Percentiles rank a stretch among this genome's conserved stretches.
Conservation (phyloP, 2,888 invertebrate species). For the Parapristionchus giblindavisi region DNA sequence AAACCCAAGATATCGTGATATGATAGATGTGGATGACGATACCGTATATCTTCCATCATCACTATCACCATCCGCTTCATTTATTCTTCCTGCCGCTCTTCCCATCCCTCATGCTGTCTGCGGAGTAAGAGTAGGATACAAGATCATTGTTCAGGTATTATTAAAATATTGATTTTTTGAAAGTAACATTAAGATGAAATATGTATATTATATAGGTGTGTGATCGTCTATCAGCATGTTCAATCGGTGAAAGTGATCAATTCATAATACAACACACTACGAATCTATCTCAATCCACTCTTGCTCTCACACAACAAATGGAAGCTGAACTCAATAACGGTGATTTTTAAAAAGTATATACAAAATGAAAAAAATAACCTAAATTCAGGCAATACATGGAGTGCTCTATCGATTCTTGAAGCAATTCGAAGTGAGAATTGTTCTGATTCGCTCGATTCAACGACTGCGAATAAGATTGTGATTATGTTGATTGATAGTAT, state of each 20-base stretch:
- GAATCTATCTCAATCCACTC: neutral
- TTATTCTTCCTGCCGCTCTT: constrained; percentile 15
- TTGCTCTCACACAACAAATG: neutral
- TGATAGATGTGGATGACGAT: no score
- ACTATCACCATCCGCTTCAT: constrained; percentile 4
- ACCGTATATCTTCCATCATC: constrained; percentile 1
- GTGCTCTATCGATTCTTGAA: constrained; percentile 6
- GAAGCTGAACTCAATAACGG: constrained; percentile 26
- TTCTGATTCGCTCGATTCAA: neutral
- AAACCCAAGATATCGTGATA: no score
- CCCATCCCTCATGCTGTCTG: neutral
- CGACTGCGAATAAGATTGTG: constrained; percentile 14
- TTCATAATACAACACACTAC: neutral
- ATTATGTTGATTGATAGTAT: neutral
- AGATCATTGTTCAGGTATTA: neutral
- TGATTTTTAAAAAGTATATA: neutral
- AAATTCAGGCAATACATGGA: constrained; percentile 23
- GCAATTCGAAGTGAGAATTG: constrained; percentile 10
- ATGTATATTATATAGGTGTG: neutral
- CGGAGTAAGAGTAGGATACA: constrained; percentile 10
- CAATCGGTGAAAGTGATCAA: neutral
- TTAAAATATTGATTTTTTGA: neutral
- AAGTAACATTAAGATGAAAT: neutral
- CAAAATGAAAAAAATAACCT: neutral
- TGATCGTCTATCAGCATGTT: constrained; percentile 14